Base-by-base conservation (phyloP, 37 sponge, comb jelly and placozoan genomes). In the Amphimedon queenslandica region DNA sequence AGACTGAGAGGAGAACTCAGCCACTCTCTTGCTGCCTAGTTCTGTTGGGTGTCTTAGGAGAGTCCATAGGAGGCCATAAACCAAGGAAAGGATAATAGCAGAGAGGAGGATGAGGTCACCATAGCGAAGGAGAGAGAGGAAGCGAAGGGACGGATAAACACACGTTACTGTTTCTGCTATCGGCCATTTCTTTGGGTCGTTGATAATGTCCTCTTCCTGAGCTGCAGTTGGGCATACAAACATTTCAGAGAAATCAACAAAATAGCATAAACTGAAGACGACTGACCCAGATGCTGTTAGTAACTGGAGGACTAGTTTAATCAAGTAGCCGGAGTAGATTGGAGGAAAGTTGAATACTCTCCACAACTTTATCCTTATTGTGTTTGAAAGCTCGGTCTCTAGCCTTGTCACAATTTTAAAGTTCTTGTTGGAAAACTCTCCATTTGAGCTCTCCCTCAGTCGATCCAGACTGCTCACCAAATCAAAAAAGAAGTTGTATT, bases 401-500 rank as follows among this genome's bases (percentile, higher is more conserved):
- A 82, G 38, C 25, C 75, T 74, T 13, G 56, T 67, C 13, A 82
- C 70, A 27, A 66, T 35, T 3, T 56, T 69, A 23, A 68, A 69
- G 70, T 82, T 82, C 40, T 58, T 66, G 29, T 40, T 31, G 11
- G 61, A 34, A 27, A 69, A 82, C 3, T 82, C 75, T 23, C 82
- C 82, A 23, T 75, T 82, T 18, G 42, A 23, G 18, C 69, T 58
- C 13, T 74, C 68, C 23, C 69, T 58, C 24, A 82, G 70, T 4
- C 75, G 47, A 30, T 81, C 82, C 3, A 82, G 53, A 43, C 68
- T 43, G 32, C 25, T 47, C 13, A 47, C 13, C 51, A 47, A 47
- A 13, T 47, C 51, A 13, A 47, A 47, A 13, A 47, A 47, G 13
- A 47, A 47, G 51, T 47, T 13, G 51, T 18, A 67, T 10, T 68